Evolutionary conservation across 2,888 invertebrate species (phyloP), one percentile per base, ranked within the genome.

Genomic region (Microdon myrmicae): DNA sequence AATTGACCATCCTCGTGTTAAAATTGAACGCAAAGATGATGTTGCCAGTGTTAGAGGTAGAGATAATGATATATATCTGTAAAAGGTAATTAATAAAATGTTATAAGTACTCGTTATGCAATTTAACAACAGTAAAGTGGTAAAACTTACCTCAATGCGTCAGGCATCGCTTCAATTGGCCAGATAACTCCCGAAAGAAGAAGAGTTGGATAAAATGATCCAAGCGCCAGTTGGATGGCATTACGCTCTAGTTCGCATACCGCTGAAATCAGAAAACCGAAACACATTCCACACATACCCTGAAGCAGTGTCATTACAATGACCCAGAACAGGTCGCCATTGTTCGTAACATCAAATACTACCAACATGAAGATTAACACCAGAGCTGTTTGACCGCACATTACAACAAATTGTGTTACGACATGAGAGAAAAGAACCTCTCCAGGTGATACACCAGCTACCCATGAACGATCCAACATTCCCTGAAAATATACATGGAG

Each of bases 111-210:
- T 12, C 7, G 2, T 8, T 6, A 13, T 4, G 13, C 16, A 9
- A 9, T 32, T 10, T 12, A 6, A 10, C 16, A 10, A 8, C n/a
- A n/a, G 1, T 1, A 13, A 5, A 0, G 7, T 6, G 1, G n/a
- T 34, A 1, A 10, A 9, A 61, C 72, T 70, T 54, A 80, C 73
- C 90, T 84, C 20, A 96, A 82, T 54, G 90, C 84, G 71, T 87
- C 84, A 2, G 96, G 96, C 93, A 96, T 96, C 49, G 94, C 94
- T 78, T 96, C 94, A 64, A 96, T 89, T 54, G 96, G 96, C 96
- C 96, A 96, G 74, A 96, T 94, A 25, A 96, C 95, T 48, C 96
- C 96, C 71, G 94, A 94, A 34, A 96, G 85, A 51, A 96, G 82
- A 12, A 96, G 83, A 10, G 94, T 94, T 12, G 96, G 96, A 81